A percentile compares a stretch with the other conserved stretches of the same genome.
These are phyloP conservation scores for Ammodramus savannarum DNA, from an alignment of 2,113 vertebrate species.

Conservation along the genomic window DNA sequence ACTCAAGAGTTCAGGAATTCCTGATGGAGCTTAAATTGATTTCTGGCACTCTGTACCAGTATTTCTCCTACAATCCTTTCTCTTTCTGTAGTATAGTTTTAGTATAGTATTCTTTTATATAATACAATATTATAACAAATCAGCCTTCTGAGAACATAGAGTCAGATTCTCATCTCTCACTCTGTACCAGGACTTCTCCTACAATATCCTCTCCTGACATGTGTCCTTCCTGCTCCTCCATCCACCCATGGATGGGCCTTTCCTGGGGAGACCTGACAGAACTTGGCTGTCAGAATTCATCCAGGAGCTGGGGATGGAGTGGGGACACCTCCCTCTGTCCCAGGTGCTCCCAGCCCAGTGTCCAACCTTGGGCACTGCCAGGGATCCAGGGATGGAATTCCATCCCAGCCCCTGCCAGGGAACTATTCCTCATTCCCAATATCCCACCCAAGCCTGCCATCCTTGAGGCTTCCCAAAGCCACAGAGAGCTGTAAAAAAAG, in stretches of 20 bases:
- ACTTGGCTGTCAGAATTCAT: not conserved
- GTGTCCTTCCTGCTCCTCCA: not conserved
- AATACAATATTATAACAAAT: too few relatives aligned
- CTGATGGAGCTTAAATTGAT: rapidly evolving
- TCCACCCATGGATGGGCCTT: not conserved
- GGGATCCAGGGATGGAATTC: not conserved
- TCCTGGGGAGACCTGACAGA: not conserved
- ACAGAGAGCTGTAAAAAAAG: not conserved
- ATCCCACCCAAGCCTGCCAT: not conserved
- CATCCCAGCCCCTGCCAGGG: not conserved
- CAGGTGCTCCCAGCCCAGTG: not conserved
- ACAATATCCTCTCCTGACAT: too few relatives aligned
- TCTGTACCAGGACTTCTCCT: not conserved
- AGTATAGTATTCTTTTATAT: too few relatives aligned
- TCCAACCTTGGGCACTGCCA: not conserved
- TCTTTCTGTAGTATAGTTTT: too few relatives aligned
- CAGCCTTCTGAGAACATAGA: too few relatives aligned
- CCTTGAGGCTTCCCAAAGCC: not conserved
- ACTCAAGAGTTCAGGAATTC: not conserved
- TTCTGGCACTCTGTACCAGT: not conserved
- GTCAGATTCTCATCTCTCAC: too few relatives aligned
- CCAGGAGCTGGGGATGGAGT: not conserved
- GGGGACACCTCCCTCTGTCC: not conserved
- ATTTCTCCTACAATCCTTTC: not conserved
- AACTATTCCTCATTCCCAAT: not conserved